Percentiles rank a stretch among this genome's conserved stretches.
These are phyloP conservation scores for Etia nguti DNA, from an alignment of 2,113 vertebrate genomes.

Conservation along the genomic window DNA sequence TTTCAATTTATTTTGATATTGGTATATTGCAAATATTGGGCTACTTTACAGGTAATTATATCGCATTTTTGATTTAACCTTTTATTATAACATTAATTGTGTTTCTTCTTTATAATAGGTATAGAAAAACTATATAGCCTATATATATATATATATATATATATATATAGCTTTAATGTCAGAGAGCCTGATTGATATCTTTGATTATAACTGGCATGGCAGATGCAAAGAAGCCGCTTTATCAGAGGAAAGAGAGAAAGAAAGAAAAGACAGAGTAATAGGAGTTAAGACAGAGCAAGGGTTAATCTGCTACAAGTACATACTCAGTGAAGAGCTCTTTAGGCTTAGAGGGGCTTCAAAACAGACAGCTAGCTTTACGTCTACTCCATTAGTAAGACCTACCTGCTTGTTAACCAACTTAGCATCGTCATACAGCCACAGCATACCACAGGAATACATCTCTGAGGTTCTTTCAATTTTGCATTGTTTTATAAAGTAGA, in stretches of 20 bases:
- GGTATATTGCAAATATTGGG: not conserved
- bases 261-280: not conserved
- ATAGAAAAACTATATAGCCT: not conserved
- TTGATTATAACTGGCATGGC: not conserved
- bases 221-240: not conserved
- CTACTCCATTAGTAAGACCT: not conserved
- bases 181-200: not conserved
- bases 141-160: not conserved
- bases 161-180: not conserved
- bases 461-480: not conserved
- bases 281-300: not conserved
- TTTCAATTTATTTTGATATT: not conserved
- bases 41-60: not conserved
- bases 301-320: not conserved
- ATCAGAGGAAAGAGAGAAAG: not conserved
- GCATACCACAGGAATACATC: not conserved
- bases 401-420: not conserved
- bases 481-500: not conserved
- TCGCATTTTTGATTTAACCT: not conserved
- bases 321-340: not conserved
- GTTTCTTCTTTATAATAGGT: not conserved
- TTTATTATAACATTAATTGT: not conserved
- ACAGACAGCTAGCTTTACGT: not conserved
- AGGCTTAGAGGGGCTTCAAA: not conserved
- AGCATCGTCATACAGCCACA: not conserved